Evolutionary conservation across 1,140 invertebrate species (phyloP), one percentile per base, ranked within the genome.

Genomic region (Lepidotrigona ventralis): DNA sequence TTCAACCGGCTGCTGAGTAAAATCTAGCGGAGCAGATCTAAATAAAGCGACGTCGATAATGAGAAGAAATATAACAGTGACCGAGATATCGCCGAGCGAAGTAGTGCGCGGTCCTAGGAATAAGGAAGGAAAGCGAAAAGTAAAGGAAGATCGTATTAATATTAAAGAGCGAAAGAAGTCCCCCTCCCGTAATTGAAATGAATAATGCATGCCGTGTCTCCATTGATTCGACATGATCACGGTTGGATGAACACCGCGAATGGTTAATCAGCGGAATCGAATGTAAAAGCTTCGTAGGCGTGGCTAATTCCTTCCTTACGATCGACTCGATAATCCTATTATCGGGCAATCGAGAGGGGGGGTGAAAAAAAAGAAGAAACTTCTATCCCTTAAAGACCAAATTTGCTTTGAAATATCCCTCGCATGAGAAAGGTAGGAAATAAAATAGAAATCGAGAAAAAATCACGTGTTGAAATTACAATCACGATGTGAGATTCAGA

Each of bases 201-300:
- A 82, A 82, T 82, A 82, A 82, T 82, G 81, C 21, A 82, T 82
- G 11, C 33, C 19, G 53, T 33, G 64, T 77, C 74, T 78, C 21
- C 54, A 70, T 70, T 68, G 81, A 82, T 82, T 77, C 64, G 33
- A 54, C 51, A 70, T 77, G 54, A 82, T 78, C 64, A 82, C 60
- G 74, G 74, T 82, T 60, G 77, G 60, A 58, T 12, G 19, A 1
- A 9, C 60, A 46, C 12, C 21, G 39, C 33, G 81, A 46, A 68
- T 70, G 54, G 54, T 70, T 70, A 82, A 82, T 78, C 64, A 56
- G 23, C 15, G n/a, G 29, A 63, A 70, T 78, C 39, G 51, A 60
- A 82, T 29, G 54, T 60, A 33, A 77, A 77, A 70, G 23, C n/a
- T 46, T 77, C 56, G 54, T 46, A 58, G 72, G 53, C 54, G 72